These are phyloP conservation scores for Halocynthia roretzi DNA, from an alignment of 23 tunicate species.

Conservation along the genomic window DNA sequence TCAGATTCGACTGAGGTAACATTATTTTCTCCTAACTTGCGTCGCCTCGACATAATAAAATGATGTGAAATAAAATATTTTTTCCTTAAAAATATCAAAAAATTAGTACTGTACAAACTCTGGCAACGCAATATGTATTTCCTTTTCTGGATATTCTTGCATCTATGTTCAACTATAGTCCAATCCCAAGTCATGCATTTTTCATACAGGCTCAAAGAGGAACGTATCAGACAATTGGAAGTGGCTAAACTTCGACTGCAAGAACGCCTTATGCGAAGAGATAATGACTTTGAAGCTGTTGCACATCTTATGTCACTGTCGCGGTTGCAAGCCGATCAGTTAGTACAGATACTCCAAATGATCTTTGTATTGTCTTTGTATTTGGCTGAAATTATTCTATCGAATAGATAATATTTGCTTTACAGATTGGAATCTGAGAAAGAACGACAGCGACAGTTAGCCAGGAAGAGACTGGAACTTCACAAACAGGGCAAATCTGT, in stretches of 20 bases:
- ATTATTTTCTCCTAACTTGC: no score
- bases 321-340: conserved; percentile 42
- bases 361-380: neutral
- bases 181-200: neutral
- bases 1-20: no score
- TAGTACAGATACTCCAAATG: neutral
- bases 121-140: neutral
- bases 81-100: conserved; percentile 5
- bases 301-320: conserved; percentile 52
- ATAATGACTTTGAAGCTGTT: conserved; percentile 40
- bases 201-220: conserved; percentile 29
- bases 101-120: neutral
- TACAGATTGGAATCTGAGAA: conserved; percentile 57
- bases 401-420: neutral
- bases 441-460: conserved; percentile 53
- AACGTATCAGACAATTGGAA: conserved; percentile 38
- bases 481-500: conserved; percentile 10
- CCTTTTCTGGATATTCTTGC: neutral
- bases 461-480: conserved; percentile 52
- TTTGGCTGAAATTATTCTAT: neutral
- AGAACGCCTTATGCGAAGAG: conserved; percentile 57
- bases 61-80: neutral
- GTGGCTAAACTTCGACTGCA: conserved; percentile 59
- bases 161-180: neutral
- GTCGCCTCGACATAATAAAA: no score